Percentiles rank a stretch among this genome's conserved stretches.
These are phyloP conservation scores for Aphrocallistes beatrix DNA, from an alignment of 37 sponge, comb jelly and placozoan species.

Conservation along the genomic window DNA sequence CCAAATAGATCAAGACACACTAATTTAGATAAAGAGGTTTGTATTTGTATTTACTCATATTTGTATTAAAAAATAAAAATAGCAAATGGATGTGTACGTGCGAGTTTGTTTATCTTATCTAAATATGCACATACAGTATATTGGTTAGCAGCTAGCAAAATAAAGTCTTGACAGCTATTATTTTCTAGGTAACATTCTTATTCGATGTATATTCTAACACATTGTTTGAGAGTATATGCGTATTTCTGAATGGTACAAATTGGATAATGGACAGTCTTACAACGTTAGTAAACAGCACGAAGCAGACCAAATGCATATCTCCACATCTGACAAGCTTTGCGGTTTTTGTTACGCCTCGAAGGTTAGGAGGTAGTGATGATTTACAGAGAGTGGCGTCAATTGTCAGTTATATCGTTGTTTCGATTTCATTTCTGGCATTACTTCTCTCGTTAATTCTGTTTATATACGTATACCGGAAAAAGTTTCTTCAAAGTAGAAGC, in stretches of 20 bases:
- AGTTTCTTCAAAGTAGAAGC: background rate
- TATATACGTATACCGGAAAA: background rate
- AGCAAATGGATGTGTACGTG: background rate
- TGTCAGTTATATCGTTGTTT: background rate
- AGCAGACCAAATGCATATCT: background rate
- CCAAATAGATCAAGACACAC: no score
- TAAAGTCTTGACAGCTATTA: no score
- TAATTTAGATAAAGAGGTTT: no score
- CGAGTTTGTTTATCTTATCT: background rate
- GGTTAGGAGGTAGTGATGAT: background rate
- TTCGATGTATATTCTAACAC: no score
- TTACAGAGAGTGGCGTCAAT: background rate
- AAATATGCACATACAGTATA: no score
- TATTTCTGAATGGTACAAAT: background rate
- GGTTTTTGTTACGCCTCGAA: background rate
- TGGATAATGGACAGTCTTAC: background rate
- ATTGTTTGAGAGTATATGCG: no score
- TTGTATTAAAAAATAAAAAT: background rate
- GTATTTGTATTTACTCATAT: no score
- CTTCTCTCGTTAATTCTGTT: background rate
- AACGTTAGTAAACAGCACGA: background rate
- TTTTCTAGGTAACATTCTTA: no score
- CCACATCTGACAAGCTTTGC: background rate
- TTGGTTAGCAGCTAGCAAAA: no score
- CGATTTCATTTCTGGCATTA: background rate